Evolutionary conservation across 1,140 invertebrate genomes (phyloP).

Genomic region (Cataglyphis hispanica): DNA sequence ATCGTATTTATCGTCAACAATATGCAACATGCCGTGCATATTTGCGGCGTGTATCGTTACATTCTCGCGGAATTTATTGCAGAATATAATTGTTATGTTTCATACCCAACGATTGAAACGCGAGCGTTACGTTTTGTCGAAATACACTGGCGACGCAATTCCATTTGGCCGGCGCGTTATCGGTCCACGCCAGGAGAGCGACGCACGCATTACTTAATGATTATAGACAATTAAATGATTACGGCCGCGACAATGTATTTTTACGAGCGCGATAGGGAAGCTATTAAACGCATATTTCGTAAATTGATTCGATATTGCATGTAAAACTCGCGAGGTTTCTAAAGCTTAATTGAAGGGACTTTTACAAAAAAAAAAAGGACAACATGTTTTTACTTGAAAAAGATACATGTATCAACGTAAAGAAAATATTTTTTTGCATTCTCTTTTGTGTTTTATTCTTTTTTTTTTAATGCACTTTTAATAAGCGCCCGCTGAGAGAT

Average conservation of each 20-base stretch:
- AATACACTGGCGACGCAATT: constrained; percentile 41
- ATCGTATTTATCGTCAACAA: background rate
- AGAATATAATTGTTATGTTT: constrained; percentile 53
- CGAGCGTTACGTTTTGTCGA: constrained; percentile 47
- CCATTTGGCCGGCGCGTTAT: constrained; percentile 51
- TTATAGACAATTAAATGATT: constrained; percentile 54
- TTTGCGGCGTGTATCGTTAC: constrained; percentile 41
- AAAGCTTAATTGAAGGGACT: background rate
- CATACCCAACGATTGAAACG: constrained; percentile 46
- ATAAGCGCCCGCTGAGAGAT: background rate
- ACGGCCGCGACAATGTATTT: constrained; percentile 20
- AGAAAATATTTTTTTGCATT: background rate
- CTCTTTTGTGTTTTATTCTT: background rate
- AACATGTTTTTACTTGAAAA: no score
- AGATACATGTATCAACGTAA: no score
- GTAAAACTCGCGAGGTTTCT: background rate
- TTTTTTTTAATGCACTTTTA: background rate
- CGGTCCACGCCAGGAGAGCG: constrained; percentile 9
- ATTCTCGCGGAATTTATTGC: constrained; percentile 48
- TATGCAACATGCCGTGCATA: constrained; percentile 35
- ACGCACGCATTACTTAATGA: constrained; percentile 48
- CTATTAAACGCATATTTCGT: constrained; percentile 7
- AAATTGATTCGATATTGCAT: background rate
- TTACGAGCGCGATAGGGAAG: constrained; percentile 33
- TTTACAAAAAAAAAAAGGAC: no score